These are phyloP conservation scores for Semotilus atromaculatus DNA, from an alignment of 2,797 vertebrate genomes.

Conservation along the genomic window DNA sequence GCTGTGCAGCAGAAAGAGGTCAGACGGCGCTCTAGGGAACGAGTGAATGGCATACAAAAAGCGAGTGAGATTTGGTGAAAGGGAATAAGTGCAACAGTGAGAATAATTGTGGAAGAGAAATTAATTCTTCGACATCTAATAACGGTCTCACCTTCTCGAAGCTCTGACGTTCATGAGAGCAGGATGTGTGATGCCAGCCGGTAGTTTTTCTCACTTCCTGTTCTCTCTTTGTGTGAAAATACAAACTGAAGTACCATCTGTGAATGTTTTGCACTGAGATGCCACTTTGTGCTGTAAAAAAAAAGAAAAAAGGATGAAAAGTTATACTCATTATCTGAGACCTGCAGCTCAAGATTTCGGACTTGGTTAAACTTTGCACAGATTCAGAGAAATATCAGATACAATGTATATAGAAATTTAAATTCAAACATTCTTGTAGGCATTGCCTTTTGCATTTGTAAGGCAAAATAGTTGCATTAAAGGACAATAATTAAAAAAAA, in stretches of 20 bases:
- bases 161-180: background rate
- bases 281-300: background rate
- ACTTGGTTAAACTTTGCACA: background rate
- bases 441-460: background rate
- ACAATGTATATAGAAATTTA: background rate
- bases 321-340: background rate
- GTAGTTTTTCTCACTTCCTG: conserved; percentile 43
- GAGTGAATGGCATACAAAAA: conserved; percentile 7
- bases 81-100: background rate
- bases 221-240: conserved; percentile 40
- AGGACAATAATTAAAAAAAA: background rate
- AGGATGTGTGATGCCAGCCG: conserved; percentile 50
- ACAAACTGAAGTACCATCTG: conserved; percentile 14
- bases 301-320: background rate
- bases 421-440: background rate
- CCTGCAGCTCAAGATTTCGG: background rate
- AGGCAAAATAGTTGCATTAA: background rate
- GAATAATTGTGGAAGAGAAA: conserved; percentile 20
- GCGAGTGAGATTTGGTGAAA: conserved; percentile 1
- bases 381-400: background rate
- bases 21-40: conserved; percentile 30
- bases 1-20: conserved; percentile 35
- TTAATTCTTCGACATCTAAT: conserved; percentile 7
- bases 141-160: conserved; percentile 6
- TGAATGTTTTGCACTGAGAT: background rate